phyloP scores from a whole-genome alignment of 2,888 invertebrate genomes.

The Trichopoda pennipes region DNA sequence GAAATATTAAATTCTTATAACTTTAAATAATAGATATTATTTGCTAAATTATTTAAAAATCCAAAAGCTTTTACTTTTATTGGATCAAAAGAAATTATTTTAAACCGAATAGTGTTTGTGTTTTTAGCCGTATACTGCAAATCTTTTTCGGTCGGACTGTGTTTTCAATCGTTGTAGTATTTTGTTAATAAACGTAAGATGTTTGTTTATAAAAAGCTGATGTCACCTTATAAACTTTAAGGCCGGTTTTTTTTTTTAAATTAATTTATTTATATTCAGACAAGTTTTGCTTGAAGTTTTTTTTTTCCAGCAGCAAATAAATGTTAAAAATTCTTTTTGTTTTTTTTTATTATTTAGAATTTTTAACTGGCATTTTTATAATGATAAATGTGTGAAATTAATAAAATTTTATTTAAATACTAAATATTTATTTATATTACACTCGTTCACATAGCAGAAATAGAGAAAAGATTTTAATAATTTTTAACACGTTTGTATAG shows the following conservation, averaged over 20 bases:
- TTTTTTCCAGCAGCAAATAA: conserved; percentile 3
- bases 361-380: conserved; percentile 20
- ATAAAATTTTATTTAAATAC: conserved; percentile 12
- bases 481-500: conserved; percentile 23
- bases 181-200: conserved; percentile 1
- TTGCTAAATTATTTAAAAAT: no score
- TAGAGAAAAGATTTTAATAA: neutral
- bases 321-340: conserved; percentile 7
- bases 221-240: conserved; percentile 35
- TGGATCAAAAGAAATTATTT: no score
- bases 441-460: neutral
- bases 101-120: no score
- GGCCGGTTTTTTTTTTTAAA: conserved; percentile 43
- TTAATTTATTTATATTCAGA: neutral
- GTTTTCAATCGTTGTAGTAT: neutral
- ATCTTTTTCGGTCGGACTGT: neutral
- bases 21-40: no score
- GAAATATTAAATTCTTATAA: no score
- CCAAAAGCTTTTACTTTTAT: no score
- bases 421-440: neutral
- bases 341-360: conserved; percentile 6
- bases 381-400: conserved; percentile 48
- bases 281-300: conserved; percentile 17
- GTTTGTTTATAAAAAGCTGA: conserved; percentile 33
- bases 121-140: no score